Evolutionary conservation across 2,888 invertebrate genomes (phyloP), one percentile per base, ranked within the genome.

Genomic region (Lasioglossum malachurum): DNA sequence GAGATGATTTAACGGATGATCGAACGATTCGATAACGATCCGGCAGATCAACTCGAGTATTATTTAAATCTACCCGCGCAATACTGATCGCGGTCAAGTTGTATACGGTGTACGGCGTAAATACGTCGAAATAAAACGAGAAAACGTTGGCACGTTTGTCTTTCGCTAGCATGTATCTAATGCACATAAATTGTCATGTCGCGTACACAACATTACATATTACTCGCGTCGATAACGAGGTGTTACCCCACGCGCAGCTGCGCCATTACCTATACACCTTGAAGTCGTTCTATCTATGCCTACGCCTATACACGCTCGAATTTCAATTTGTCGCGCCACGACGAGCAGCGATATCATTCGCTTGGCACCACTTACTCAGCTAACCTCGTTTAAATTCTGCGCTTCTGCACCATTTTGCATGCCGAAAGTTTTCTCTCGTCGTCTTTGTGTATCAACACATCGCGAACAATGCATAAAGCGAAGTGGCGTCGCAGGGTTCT

Each of bases 181-280:
- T 5, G 38, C 35, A 64, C 78, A 64, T 72, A 64, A 82, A 81
- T 71, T 75, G 60, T 75, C 31, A 16, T 31, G 10, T 8, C 75
- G 31, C 49, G 77, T 67, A 72, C 31, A 79, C 27, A 53, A 76
- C 76, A 57, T 78, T 69, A 23, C 23, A 53, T 53, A 78, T 84
- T 74, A 27, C 27, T 27, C 74, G 67, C 67, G 67, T 76, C 67
- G 80, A 80, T 83, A 83, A 79, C 71, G 12, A 81, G 27, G 49
- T 27, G 38, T 72, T 27, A 16, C 23, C 31, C 12, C 16, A 38
- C 35, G 27, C 44, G 31, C 76, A 53, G 46, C 64, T 27, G 27
- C 35, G 49, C 31, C n/a, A 14, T 16, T 44, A 44, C 41, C 12
- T 77, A 27, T 46, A 77, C 12, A n/a, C 12, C 71, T 23, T 2